These are phyloP conservation scores for Tyrannus savana DNA, from an alignment of 2,113 vertebrate genomes.

Conservation along the genomic window DNA sequence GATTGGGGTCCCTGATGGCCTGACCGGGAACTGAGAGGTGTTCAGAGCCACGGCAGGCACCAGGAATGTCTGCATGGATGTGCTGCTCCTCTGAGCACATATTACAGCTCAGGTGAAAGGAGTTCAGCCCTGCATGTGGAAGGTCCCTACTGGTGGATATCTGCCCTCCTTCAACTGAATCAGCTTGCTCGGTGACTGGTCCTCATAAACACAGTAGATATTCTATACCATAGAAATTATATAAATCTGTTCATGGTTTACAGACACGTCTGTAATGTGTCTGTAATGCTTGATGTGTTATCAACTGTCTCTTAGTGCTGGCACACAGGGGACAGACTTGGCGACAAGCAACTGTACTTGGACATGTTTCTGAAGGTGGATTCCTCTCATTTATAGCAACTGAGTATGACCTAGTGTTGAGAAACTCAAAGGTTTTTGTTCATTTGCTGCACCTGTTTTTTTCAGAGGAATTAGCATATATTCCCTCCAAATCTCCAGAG, in stretches of 20 bases:
- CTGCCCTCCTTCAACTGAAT: background rate
- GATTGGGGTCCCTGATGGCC: fast-evolving
- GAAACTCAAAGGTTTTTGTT: background rate
- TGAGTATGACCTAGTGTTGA: background rate
- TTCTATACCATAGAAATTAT: background rate
- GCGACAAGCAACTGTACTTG: background rate
- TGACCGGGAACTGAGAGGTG: background rate
- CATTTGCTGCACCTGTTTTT: background rate
- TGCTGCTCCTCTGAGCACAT: background rate
- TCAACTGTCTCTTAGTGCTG: background rate
- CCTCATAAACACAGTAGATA: background rate
- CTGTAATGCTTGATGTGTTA: background rate
- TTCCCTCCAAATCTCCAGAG: background rate
- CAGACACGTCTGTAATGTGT: background rate
- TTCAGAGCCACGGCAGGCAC: background rate
- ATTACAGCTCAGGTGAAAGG: background rate
- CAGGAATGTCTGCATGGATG: background rate
- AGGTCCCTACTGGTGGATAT: background rate
- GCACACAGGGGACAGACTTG: background rate
- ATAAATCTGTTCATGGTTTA: background rate
- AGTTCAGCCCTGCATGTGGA: background rate
- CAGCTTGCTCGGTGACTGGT: background rate
- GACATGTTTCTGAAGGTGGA: background rate
- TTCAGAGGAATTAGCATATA: background rate
- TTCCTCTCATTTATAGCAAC: background rate